phyloP scores from a whole-genome alignment of 2,888 invertebrate species.

The Orchestes rusci region DNA sequence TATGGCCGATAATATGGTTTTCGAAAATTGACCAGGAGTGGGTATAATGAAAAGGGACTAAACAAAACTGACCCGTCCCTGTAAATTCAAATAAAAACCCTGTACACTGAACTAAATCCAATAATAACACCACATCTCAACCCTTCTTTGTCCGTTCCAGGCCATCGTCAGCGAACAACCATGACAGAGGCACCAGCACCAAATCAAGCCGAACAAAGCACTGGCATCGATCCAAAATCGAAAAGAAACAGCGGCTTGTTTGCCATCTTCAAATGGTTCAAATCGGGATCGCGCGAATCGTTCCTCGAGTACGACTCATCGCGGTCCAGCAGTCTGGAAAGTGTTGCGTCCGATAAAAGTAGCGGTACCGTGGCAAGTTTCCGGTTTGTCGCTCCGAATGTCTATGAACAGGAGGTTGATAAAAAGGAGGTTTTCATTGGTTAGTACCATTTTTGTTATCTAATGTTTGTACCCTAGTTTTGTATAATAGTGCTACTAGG shows the following conservation, averaged over 20 bases:
- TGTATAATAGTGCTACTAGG: too few relatives aligned
- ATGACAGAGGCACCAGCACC: slow-evolving; percentile 16
- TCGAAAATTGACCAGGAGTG: too few relatives aligned
- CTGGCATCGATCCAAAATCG: slow-evolving; percentile 42
- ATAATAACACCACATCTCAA: too few relatives aligned
- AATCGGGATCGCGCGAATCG: slow-evolving; percentile 42
- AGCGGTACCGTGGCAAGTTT: slow-evolving; percentile 68
- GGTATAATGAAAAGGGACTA: too few relatives aligned
- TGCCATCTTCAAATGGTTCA: slow-evolving; percentile 69
- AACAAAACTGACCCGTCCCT: too few relatives aligned
- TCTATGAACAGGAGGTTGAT: slow-evolving; percentile 37
- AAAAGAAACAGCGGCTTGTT: slow-evolving; percentile 48
- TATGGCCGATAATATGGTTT: too few relatives aligned
- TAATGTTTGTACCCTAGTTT: too few relatives aligned
- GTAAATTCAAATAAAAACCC: too few relatives aligned
- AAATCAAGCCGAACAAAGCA: slow-evolving; percentile 37
- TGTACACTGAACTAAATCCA: too few relatives aligned
- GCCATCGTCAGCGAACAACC: slow-evolving; percentile 6
- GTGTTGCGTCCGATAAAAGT: slow-evolving; percentile 62
- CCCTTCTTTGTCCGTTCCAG: too few relatives aligned
- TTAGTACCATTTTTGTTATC: slow-evolving; percentile 4
- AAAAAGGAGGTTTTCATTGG: slow-evolving; percentile 16
- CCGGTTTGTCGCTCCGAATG: slow-evolving; percentile 56
- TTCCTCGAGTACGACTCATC: slow-evolving; percentile 33
- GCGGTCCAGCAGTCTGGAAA: slow-evolving; percentile 50